Evolutionary conservation across 2,888 invertebrate genomes (phyloP), one percentile per base, ranked within the genome.

Genomic region (Trichogramma dendrolimi): DNA sequence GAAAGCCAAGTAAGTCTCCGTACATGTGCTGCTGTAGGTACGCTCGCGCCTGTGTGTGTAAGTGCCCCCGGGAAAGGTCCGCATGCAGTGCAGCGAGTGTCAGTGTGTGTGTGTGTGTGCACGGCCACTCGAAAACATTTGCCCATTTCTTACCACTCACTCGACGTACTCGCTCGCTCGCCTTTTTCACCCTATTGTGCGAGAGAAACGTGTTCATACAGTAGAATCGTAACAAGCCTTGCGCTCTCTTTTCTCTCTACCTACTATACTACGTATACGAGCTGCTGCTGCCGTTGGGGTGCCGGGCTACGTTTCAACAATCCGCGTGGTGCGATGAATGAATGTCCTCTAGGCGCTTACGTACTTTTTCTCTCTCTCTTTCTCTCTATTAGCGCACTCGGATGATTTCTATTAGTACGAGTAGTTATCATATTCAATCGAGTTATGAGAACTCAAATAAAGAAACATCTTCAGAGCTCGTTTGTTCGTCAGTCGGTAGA

Each of bases 341-440:
- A 27, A 27, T 27, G 27, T 27, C 27, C 27, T 27, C 3, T 27
- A 27, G 27, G 27, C 27, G 27, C 27, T 27, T 27, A 27, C 27
- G 27, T 27, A 27, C 27, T 27, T 27, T n/a, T 47, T 47, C 47
- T 50, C 6, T 46, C 14, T n/a, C 47, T 10, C 14, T 59, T 61
- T 55, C 60, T 58, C 58, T 56, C 70, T 71, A 72, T 71, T 70
- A 69, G 68, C 69, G 68, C 69, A 68, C 47, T 48, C 52, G 40
- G 27, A 27, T 27, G 27, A 27, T 27, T 27, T 27, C 27, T 27
- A 27, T 27, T 27, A 27, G 27, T 27, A 2, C 27, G 27, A 2
- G 27, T 27, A 27, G 27, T 27, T 27, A 27, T 27, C 27, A 27
- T 27, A 27, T 27, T 27, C 27, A 2, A 27, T 27, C 2, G 27